phyloP scores from a whole-genome alignment of 2,797 vertebrate genomes.

The Galagoides demidoff region DNA sequence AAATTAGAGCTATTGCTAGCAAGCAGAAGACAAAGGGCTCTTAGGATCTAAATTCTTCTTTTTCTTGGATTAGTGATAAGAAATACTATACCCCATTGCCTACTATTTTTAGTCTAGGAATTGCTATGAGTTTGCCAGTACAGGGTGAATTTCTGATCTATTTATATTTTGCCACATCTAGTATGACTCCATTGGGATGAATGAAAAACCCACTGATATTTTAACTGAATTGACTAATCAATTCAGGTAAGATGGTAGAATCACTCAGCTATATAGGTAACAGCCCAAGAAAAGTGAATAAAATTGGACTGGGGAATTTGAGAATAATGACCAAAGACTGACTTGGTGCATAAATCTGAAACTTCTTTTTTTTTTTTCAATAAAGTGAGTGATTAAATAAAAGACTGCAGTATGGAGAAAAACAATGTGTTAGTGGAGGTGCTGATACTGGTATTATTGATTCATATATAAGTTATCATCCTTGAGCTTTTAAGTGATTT shows the following conservation, averaged over 20 bases:
- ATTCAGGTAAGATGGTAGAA: conserved; percentile 17
- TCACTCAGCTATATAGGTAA: conserved; percentile 18
- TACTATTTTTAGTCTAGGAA: neutral
- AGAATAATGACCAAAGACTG: conserved; percentile 35
- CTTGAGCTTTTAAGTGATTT: neutral
- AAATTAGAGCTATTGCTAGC: neutral
- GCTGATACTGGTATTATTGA: neutral
- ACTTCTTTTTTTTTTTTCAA: neutral
- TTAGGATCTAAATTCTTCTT: neutral
- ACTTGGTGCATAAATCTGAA: conserved; percentile 14
- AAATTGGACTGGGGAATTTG: conserved; percentile 47
- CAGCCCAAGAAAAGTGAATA: conserved; percentile 46
- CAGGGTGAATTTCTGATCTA: neutral
- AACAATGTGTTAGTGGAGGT: neutral
- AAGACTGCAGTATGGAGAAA: conserved; percentile 24
- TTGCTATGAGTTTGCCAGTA: conserved; percentile 19
- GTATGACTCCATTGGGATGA: neutral
- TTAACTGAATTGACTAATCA: conserved; percentile 22
- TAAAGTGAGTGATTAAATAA: conserved; percentile 41
- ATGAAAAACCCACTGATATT: conserved; percentile 23
- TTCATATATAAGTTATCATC: conserved; percentile 37
- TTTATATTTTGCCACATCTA: conserved; percentile 8
- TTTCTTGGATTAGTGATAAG: neutral
- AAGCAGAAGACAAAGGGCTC: neutral
- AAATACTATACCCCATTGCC: neutral